Conservation (phyloP, 2,797 vertebrate genomes). For the Falco columbarius region DNA sequence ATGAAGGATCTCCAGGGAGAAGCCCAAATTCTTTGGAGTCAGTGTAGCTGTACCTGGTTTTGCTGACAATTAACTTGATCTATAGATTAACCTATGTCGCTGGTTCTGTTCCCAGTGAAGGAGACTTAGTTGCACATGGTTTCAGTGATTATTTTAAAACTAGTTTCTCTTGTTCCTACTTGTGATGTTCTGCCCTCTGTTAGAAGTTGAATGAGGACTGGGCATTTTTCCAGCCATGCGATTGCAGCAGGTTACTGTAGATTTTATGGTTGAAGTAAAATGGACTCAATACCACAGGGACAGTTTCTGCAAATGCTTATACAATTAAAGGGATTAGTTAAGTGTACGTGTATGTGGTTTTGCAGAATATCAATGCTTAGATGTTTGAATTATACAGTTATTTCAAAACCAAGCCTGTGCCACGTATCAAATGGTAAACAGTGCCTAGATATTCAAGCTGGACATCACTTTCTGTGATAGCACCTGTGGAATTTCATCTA, state of each 20-base stretch:
- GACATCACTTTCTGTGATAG: background rate
- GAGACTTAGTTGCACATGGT: background rate
- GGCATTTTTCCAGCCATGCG: background rate
- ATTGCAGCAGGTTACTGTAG: background rate
- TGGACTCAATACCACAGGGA: background rate
- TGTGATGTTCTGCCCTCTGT: background rate
- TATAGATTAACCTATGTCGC: background rate
- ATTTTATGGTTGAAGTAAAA: slow-evolving; percentile 16
- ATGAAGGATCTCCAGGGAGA: background rate
- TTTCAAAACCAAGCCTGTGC: background rate
- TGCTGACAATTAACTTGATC: background rate
- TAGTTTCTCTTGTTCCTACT: background rate
- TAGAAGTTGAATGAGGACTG: background rate
- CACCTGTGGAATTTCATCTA: background rate
- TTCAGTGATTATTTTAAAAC: background rate
- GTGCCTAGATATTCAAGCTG: background rate
- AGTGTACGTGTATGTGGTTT: fast-evolving
- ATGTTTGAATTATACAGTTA: background rate
- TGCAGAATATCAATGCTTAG: background rate
- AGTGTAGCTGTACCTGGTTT: background rate
- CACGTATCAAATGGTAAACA: background rate
- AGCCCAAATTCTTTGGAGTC: background rate
- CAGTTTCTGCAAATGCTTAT: background rate
- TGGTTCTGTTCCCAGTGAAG: background rate
- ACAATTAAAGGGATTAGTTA: background rate